These are phyloP conservation scores for Nesidiocoris tenuis DNA, from an alignment of 2,888 invertebrate genomes.

Conservation along the genomic window DNA sequence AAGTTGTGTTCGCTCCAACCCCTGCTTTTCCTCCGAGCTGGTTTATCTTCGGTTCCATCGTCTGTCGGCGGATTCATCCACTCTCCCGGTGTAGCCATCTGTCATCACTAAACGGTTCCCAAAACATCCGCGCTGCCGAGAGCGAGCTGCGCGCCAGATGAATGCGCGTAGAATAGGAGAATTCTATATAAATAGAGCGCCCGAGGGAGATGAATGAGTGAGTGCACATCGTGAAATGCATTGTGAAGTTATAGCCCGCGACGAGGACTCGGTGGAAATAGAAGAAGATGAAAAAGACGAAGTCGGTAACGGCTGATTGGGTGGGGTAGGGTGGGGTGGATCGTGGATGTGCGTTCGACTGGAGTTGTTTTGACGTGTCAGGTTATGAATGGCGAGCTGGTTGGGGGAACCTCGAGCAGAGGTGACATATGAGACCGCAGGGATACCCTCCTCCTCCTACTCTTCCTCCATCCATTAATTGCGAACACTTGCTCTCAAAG, in stretches of 20 bases:
- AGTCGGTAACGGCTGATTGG: not conserved
- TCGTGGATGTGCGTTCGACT: not conserved
- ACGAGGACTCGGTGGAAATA: not conserved
- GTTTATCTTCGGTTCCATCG: too few relatives aligned
- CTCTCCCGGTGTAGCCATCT: not conserved
- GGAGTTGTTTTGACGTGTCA: constrained; percentile 28
- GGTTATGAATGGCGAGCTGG: constrained; percentile 37
- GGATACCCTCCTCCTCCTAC: not conserved
- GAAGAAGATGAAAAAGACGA: not conserved
- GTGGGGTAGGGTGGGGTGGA: not conserved
- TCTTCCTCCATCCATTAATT: too few relatives aligned
- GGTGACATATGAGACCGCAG: not conserved
- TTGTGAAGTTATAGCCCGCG: not conserved
- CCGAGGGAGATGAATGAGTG: not conserved
- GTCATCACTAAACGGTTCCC: not conserved
- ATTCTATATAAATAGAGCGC: not conserved
- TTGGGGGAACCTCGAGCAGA: not conserved
- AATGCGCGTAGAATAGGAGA: not conserved
- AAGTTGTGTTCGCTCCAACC: too few relatives aligned
- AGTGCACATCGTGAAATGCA: not conserved
- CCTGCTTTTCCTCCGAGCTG: too few relatives aligned
- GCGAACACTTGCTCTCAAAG: not conserved
- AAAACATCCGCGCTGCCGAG: not conserved
- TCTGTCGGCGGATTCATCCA: not conserved
- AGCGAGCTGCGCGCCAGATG: not conserved